A percentile compares a stretch with the other conserved stretches of the same genome.
These are phyloP conservation scores for Anticlea derivata DNA, from an alignment of 2,888 invertebrate species.

Conservation along the genomic window DNA sequence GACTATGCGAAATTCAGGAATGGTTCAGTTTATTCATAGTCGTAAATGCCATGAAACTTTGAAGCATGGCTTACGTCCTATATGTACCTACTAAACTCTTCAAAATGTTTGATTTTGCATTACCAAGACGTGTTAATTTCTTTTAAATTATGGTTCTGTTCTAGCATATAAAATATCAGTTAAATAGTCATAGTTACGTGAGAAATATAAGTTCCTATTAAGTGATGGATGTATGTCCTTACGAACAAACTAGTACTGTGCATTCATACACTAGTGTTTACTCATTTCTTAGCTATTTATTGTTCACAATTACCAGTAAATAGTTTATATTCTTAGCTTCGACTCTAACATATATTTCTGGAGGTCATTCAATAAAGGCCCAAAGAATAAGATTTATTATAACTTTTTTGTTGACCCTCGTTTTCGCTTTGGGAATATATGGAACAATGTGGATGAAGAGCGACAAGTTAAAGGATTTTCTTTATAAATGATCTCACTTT, in stretches of 20 bases:
- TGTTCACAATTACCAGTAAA: no score
- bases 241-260: no score
- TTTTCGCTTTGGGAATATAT: constrained; percentile 22
- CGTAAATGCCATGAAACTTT: not conserved
- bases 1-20: constrained; percentile 6
- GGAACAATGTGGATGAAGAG: constrained; percentile 23
- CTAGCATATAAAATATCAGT: no score
- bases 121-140: no score
- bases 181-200: no score
- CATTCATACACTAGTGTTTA: no score
- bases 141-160: no score
- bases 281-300: no score
- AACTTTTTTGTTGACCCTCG: constrained; percentile 27
- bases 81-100: no score
- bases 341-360: constrained; percentile 23
- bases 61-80: not conserved
- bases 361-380: constrained; percentile 38
- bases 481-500: constrained; percentile 17
- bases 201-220: no score
- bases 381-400: constrained; percentile 35
- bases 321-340: not conserved
- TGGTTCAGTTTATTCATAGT: not conserved
- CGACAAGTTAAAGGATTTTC: constrained; percentile 14
- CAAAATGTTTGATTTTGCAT: no score
- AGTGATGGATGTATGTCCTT: no score